A percentile compares a stretch with the other conserved stretches of the same genome.
phyloP scores from a whole-genome alignment of 2,888 invertebrate genomes.

The Parnassius orleans region DNA sequence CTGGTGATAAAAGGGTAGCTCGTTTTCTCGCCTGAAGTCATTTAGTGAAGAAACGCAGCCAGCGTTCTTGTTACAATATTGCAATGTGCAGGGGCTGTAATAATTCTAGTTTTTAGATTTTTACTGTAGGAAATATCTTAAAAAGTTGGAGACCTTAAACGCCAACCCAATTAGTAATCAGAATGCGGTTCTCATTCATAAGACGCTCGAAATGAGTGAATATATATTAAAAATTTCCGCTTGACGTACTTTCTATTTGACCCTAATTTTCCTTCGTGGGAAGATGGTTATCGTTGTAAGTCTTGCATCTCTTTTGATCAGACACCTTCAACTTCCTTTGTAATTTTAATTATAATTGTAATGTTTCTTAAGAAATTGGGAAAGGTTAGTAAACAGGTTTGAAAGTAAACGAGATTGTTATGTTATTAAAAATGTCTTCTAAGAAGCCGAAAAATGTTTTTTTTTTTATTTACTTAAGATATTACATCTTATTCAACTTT shows the following conservation, averaged over 20 bases:
- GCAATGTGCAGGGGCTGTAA: neutral
- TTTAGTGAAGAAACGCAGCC: too few species aligned
- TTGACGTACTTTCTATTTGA: slow-evolving; percentile 8
- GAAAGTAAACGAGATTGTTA: too few species aligned
- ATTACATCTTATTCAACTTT: too few species aligned
- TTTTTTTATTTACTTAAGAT: too few species aligned
- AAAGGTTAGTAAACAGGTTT: too few species aligned
- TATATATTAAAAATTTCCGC: slow-evolving; percentile 12
- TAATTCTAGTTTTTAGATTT: neutral
- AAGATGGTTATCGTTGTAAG: slow-evolving; percentile 41
- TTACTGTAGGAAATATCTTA: neutral
- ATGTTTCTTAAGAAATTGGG: neutral
- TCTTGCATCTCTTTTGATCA: slow-evolving; percentile 31
- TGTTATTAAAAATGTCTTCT: too few species aligned
- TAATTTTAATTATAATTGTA: slow-evolving; percentile 8
- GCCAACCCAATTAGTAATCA: neutral
- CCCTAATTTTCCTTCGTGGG: slow-evolving; percentile 35
- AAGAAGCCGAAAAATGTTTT: too few species aligned
- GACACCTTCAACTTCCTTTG: slow-evolving; percentile 21
- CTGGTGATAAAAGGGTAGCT: too few species aligned
- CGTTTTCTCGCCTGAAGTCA: too few species aligned
- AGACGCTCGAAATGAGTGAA: slow-evolving; percentile 13
- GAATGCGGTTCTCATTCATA: slow-evolving; percentile 1
- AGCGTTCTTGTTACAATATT: neutral
- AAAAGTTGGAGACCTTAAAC: neutral